Conservation (phyloP, 2,113 vertebrate genomes). For the Leptobrachium leishanense region DNA sequence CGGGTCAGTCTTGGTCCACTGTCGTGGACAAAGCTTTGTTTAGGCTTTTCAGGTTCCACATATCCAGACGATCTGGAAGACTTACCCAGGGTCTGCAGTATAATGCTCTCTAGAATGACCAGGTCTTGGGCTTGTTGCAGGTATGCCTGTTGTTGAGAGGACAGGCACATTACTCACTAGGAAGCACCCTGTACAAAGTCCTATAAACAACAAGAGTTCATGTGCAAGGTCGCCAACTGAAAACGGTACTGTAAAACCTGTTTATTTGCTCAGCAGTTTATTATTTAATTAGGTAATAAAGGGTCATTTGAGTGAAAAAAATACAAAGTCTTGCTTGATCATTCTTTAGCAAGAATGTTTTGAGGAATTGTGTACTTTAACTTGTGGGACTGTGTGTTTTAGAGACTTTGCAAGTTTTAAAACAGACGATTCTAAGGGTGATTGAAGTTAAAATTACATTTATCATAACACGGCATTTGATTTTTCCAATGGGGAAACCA, state of each 20-base stretch:
- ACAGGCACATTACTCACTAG: constrained; percentile 82
- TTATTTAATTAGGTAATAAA: no score
- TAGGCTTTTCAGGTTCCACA: constrained; percentile 56
- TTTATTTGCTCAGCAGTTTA: not conserved
- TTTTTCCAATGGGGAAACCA: not conserved
- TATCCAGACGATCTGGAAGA: constrained; percentile 68
- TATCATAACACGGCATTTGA: no score
- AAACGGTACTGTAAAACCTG: not conserved
- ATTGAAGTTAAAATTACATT: no score
- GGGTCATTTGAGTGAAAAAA: no score
- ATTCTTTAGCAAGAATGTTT: no score
- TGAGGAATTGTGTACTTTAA: no score
- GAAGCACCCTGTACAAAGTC: constrained; percentile 62
- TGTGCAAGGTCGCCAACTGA: constrained; percentile 16
- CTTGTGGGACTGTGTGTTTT: no score
- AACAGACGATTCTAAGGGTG: no score
- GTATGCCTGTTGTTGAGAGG: constrained; percentile 92
- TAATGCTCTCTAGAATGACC: constrained; percentile 99
- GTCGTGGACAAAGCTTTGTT: constrained; percentile 62
- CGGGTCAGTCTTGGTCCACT: constrained; percentile 38
- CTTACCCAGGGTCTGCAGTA: constrained; percentile 99
- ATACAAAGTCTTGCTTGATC: no score
- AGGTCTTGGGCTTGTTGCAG: constrained; percentile 99
- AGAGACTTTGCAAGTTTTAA: no score
- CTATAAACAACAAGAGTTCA: constrained; percentile 19